Evolutionary conservation across 1,140 invertebrate species (phyloP).

Genomic region (Littorina saxatilis): DNA sequence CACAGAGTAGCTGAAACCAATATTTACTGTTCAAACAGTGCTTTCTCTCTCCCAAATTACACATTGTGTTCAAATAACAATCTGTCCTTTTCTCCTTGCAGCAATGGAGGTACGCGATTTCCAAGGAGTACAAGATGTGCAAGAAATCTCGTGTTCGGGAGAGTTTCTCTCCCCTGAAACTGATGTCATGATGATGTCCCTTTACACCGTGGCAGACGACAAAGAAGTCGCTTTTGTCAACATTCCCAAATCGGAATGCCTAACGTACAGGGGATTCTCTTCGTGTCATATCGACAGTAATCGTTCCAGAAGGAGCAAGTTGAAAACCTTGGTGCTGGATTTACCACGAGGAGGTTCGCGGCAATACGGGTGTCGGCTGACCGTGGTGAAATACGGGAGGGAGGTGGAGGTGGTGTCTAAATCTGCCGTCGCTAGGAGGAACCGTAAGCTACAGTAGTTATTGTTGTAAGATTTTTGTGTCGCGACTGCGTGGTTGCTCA

Average conservation of each 20-base stretch:
- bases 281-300: conserved; percentile 14
- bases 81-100: not conserved
- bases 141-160: conserved; percentile 18
- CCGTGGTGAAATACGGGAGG: conserved; percentile 2
- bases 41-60: no score
- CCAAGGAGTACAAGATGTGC: conserved; percentile 8
- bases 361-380: conserved; percentile 17
- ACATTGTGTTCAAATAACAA: no score
- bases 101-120: conserved; percentile 19
- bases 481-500: no score
- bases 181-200: conserved; percentile 32
- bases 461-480: no score
- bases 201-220: not conserved
- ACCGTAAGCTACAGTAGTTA: conserved; percentile 17
- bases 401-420: conserved; percentile 5
- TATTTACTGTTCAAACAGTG: no score
- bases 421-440: not conserved
- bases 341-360: not conserved
- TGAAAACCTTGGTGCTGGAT: conserved; percentile 21
- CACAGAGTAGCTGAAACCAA: no score
- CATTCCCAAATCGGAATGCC: not conserved
- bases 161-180: conserved; percentile 10
- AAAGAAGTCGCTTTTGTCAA: conserved; percentile 2
- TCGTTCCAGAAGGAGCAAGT: not conserved
- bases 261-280: conserved; percentile 2